phyloP scores from a whole-genome alignment of 2,797 vertebrate species.

The Macropus fuliginosus region DNA sequence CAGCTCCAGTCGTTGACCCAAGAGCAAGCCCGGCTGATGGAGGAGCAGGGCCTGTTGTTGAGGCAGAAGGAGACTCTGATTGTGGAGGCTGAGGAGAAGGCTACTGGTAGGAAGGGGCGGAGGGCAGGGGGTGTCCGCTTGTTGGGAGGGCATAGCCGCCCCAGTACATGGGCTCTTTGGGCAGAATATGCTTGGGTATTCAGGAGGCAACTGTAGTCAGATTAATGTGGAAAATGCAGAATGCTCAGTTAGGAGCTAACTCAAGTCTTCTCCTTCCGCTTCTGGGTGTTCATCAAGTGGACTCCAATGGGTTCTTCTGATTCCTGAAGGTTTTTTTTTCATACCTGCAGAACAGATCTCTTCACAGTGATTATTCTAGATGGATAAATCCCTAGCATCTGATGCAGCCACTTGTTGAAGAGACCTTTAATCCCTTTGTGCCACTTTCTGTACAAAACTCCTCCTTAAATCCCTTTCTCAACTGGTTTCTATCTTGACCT shows the following conservation, averaged over 20 bases:
- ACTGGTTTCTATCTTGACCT: not conserved
- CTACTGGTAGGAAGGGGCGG: conserved; percentile 86
- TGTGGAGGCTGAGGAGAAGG: conserved; percentile 85
- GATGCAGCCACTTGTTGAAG: not conserved
- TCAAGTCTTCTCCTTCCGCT: not conserved
- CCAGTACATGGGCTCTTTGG: not conserved
- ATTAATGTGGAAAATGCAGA: not conserved
- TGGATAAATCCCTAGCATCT: not conserved
- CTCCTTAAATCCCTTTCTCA: not conserved
- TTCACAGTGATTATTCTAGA: not conserved
- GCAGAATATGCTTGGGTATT: not conserved
- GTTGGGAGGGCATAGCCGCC: not conserved
- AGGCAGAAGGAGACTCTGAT: conserved; percentile 87
- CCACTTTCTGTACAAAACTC: not conserved
- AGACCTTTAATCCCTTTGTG: not conserved
- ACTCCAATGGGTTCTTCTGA: not conserved
- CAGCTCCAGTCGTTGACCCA: conserved; percentile 89
- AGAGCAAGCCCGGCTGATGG: conserved; percentile 84
- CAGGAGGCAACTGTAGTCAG: not conserved
- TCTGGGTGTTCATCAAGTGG: not conserved
- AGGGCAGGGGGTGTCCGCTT: rapidly evolving
- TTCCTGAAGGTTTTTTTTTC: too few relatives aligned
- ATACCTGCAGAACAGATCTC: not conserved
- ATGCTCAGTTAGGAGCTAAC: too few relatives aligned
- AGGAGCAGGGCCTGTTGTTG: conserved; percentile 74